Base-by-base conservation (phyloP, 2,113 vertebrate genomes). In the Poicephalus gulielmi region DNA sequence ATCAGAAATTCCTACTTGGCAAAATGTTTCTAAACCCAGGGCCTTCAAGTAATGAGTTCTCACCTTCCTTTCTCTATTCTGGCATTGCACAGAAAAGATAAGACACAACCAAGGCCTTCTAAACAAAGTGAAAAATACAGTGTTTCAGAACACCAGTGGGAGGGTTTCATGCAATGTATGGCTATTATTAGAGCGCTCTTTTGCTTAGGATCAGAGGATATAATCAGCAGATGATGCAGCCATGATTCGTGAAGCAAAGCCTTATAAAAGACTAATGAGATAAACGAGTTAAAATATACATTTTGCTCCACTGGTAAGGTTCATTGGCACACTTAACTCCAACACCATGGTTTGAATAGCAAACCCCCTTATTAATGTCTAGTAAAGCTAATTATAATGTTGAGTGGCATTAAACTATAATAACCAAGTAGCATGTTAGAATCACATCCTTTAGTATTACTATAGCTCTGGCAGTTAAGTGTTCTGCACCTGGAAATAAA, bases 221-320 rank as follows among this genome's bases (percentile, higher is more conserved):
- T 91, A 91, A 96, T 96, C 93, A 97, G 86, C 78, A 96, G 75
- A 92, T 78, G 88, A 79, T 86, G 92, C 47, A 83, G 91, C 69
- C 71, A 83, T 86, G 86, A 49, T 25, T 92, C 96, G 86, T 9
- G 8, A 96, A 91, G 86, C 74, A 95, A 94, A 95, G 80, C 74
- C 93, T 95, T 96, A 96, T 97, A 97, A 97, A 98, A 92, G 90
- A 31, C 93, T 93, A 97, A 95, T 94, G 75, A 98, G 94, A 96
- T 78, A 93, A 96, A 97, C 22, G 69, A 94, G 95, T 97, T 96
- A 95, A 97, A 97, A 97, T 97, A 91, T 94, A 95, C 82, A 95
- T 93, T 97, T 97, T 95, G 92, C 90, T 97, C 86, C 62, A 94
- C 91, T 95, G 97, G 91, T 97, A 98, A 98, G 96, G 93, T 94